Conservation (phyloP, 2,113 vertebrate species). For the Misgurnus mizolepis region DNA sequence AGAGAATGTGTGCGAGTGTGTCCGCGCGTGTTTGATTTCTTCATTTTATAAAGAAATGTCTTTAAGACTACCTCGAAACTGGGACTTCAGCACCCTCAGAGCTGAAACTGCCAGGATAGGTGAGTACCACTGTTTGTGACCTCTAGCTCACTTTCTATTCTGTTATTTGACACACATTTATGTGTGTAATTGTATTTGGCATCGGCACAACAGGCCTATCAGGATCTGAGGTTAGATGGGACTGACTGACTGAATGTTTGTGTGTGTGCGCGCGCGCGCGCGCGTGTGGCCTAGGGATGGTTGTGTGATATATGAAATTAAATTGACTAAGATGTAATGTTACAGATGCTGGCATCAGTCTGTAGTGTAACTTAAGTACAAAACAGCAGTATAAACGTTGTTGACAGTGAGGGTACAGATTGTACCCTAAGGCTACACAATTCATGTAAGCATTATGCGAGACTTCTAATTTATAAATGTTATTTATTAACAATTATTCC, state of each 20-base stretch:
- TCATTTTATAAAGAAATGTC: conserved; percentile 80
- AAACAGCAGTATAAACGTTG: not conserved
- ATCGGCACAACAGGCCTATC: too few relatives aligned
- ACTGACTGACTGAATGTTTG: too few relatives aligned
- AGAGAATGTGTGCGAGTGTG: conserved; percentile 27
- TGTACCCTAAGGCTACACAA: not conserved
- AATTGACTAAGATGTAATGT: not conserved
- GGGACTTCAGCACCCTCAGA: conserved; percentile 91
- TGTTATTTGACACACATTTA: not conserved
- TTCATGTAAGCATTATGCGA: not conserved
- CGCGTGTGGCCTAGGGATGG: not conserved
- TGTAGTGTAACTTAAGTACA: not conserved
- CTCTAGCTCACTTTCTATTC: not conserved
- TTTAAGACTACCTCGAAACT: conserved; percentile 89
- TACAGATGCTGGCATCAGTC: not conserved
- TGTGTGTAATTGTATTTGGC: too few relatives aligned
- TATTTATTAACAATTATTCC: not conserved
- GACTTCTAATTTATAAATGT: not conserved
- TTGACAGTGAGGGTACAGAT: not conserved
- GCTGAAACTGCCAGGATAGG: conserved; percentile 86
- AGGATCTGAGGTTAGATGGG: too few relatives aligned
- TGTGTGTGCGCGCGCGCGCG: conserved; percentile 39
- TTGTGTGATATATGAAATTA: not conserved
- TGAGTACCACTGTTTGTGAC: conserved; percentile 56
- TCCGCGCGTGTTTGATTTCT: conserved; percentile 54